Evolutionary conservation across 2,888 invertebrate genomes (phyloP), one percentile per base, ranked within the genome.

Genomic region (Eustalomyia histrio): DNA sequence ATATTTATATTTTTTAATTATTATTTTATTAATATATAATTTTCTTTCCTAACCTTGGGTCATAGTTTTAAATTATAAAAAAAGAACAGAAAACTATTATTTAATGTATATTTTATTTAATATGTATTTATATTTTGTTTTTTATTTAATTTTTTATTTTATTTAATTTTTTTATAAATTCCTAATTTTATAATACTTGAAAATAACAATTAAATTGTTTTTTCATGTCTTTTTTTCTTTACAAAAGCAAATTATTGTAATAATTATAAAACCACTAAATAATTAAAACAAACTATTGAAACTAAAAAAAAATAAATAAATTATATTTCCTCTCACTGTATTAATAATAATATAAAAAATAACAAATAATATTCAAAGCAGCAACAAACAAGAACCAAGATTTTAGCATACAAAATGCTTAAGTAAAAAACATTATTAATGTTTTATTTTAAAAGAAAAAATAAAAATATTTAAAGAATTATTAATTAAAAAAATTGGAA

Each of bases 1-100:
- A 64, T 14, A 47, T 35, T 47, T 60, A n/a, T n/a, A n/a, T 55
- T 24, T 55, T 71, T 65, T 68, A 63, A 52, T 29, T 72, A 69
- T 63, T 39, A 68, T 61, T 79, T 65, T 55, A 60, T 17, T 65
- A 64, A 55, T 10, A 64, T 52, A 58, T 29, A 18, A 17, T 78
- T 63, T 71, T 72, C 39, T 75, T 72, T 79, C 57, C 76, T 83
- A 82, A 81, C 74, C 63, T 12, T 79, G 79, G 80, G 76, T 76
- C 79, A 57, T 79, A 76, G 78, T 79, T 83, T 52, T 74, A 68
- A 60, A 76, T 50, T 50, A 29, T 9, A 53, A 53, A 65, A 39
- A 29, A 65, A 53, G 18, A 35, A 39, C 21, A 35, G 33, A n/a
- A n/a, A 47, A 47, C n/a, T 47, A n/a, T 47, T n/a, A 47, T 61